Base-by-base conservation (phyloP, 2,113 vertebrate species). In the Pedionomus torquatus region DNA sequence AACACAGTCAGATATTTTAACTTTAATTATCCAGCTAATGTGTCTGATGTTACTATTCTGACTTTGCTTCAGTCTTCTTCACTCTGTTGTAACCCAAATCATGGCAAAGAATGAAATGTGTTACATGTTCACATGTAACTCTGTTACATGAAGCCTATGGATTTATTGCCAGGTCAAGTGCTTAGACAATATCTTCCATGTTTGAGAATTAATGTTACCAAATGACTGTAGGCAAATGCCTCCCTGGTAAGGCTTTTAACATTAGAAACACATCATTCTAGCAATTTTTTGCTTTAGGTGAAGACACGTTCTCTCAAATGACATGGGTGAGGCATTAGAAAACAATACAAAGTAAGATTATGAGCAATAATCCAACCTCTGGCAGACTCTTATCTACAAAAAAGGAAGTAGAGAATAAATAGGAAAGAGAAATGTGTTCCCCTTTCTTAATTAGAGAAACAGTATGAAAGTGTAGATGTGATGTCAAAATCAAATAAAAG, bases 281-380 rank as follows among this genome's bases (percentile, higher is more conserved):
- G 35, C 19, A 41, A 11, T 35, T 70, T 75, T 88, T 58, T 70
- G 30, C 24, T 63, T 43, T 76, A 75, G 46, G 43, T 66, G n/a
- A 66, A 48, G 41, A 4, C 1, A 4, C 1, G 0, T 57, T 60
- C 25, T 74, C n/a, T 88, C 41, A 51, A 39, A 66, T 8, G 44
- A 33, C 11, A 8, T 16, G 37, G 25, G 33, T 31, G 20, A 66
- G 57, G 26, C 4, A 20, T 33, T 26, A 89, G 66, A 54, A 71
- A 83, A 44, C 26, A 58, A 48, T 3, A 21, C 5, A 60, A 60
- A 91, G 55, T n/a, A 10, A 39, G 23, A 48, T 60, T 76, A 30
- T 65, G 13, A 83, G 23, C 0, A 3, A 46, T 0, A 0, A 30
- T 33, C 7, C 25, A 43, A 44, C 8, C 18, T 49, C 43, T 76